Evolutionary conservation across 2,888 invertebrate species (phyloP).

Genomic region (Orchesellides sinensis): DNA sequence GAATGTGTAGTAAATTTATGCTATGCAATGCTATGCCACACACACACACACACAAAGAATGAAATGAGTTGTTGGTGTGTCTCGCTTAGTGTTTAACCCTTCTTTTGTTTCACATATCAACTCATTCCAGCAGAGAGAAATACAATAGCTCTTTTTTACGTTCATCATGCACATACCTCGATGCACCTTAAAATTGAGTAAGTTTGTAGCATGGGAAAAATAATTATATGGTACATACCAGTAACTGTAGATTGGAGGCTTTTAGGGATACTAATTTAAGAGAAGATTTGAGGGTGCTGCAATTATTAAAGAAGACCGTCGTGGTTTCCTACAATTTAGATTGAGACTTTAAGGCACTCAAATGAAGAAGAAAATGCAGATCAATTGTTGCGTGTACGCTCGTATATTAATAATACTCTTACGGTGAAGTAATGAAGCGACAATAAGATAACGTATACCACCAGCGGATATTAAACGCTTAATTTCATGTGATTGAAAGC

Average conservation of each 20-base stretch:
- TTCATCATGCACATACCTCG: background rate
- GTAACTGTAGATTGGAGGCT: slow-evolving; percentile 6
- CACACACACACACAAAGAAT: background rate
- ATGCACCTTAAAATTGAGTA: too few relatives aligned
- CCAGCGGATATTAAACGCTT: too few relatives aligned
- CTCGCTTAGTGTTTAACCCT: background rate
- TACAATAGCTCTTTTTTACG: background rate
- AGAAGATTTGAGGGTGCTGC: slow-evolving; percentile 1
- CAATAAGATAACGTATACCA: too few relatives aligned
- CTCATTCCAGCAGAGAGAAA: background rate
- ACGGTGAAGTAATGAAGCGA: too few relatives aligned
- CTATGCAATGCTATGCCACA: background rate
- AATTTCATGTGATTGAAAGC: too few relatives aligned
- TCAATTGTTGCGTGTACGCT: too few relatives aligned
- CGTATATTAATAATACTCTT: too few relatives aligned
- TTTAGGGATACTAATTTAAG: background rate
- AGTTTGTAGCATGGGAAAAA: too few relatives aligned
- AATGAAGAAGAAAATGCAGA: too few relatives aligned
- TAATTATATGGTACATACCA: background rate
- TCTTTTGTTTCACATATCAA: background rate
- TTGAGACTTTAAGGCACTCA: too few relatives aligned
- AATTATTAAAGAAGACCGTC: background rate
- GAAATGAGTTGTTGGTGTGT: background rate
- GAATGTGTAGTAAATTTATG: background rate
- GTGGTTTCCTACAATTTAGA: too few relatives aligned